phyloP scores from a whole-genome alignment of 1,140 invertebrate genomes.

The Phymastichus coffea region DNA sequence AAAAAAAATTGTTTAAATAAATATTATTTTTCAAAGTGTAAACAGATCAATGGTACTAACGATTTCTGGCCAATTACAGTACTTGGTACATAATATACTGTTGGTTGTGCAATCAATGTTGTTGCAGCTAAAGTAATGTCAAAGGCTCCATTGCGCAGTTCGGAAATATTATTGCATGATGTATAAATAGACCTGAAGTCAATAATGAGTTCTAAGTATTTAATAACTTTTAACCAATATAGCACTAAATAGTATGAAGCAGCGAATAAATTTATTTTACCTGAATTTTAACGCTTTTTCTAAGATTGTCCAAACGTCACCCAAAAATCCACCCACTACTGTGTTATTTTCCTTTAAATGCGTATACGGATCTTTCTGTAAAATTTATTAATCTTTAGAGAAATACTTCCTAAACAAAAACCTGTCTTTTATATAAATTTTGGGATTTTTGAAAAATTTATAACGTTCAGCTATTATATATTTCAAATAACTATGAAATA shows the following conservation, averaged over 20 bases:
- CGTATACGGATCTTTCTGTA: conserved; percentile 33
- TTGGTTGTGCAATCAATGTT: background rate
- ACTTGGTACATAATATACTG: conserved; percentile 19
- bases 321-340: conserved; percentile 35
- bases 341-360: conserved; percentile 14
- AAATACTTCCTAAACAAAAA: background rate
- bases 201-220: too few relatives aligned
- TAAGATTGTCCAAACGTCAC: conserved; percentile 34
- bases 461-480: too few relatives aligned
- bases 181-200: conserved; percentile 11
- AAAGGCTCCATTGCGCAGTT: conserved; percentile 6
- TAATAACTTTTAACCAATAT: too few relatives aligned
- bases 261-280: too few relatives aligned
- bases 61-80: conserved; percentile 18
- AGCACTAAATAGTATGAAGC: too few relatives aligned
- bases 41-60: conserved; percentile 4
- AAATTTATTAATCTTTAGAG: too few relatives aligned
- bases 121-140: conserved; percentile 3
- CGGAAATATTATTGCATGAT: background rate
- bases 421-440: background rate
- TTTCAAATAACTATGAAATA: too few relatives aligned
- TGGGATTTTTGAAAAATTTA: background rate
- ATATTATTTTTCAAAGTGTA: conserved; percentile 2
- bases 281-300: conserved; percentile 34
- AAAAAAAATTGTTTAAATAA: background rate